Evolutionary conservation across 2,888 invertebrate species (phyloP).

Genomic region (Phlogophora meticulosa): DNA sequence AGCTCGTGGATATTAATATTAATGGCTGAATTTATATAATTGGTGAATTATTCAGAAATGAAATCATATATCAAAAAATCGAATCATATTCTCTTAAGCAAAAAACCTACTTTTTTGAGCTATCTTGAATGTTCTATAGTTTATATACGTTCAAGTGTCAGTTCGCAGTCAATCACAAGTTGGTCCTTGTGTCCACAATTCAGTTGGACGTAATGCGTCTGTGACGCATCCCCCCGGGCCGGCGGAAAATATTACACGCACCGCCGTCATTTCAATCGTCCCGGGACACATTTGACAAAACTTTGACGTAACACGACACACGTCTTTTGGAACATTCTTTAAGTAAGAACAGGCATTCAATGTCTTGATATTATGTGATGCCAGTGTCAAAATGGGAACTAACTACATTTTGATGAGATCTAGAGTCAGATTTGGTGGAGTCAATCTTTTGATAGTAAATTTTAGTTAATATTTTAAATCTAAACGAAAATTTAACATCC

Average conservation of each 20-base stretch:
- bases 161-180: slow-evolving; percentile 41
- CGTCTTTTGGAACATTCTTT: slow-evolving; percentile 37
- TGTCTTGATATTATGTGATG: not conserved
- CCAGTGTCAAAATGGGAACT: not conserved
- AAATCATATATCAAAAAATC: no score
- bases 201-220: slow-evolving; percentile 62
- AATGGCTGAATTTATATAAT: slow-evolving; percentile 44
- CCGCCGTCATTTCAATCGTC: slow-evolving; percentile 78
- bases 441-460: no score
- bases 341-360: slow-evolving; percentile 13
- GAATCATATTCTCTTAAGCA: no score
- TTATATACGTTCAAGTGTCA: slow-evolving; percentile 18
- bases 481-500: not conserved
- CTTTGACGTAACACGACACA: slow-evolving; percentile 69
- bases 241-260: slow-evolving; percentile 78
- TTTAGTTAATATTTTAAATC: not conserved
- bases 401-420: not conserved
- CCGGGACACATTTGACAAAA: slow-evolving; percentile 79
- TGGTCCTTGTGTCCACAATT: slow-evolving; percentile 51
- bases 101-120: not conserved
- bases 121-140: not conserved
- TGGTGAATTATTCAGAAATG: slow-evolving; percentile 10
- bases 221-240: slow-evolving; percentile 64
- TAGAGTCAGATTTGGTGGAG: no score
- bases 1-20: slow-evolving; percentile 41